Base-by-base conservation (phyloP, 1,140 invertebrate genomes). In the Conopomorpha cramerella region DNA sequence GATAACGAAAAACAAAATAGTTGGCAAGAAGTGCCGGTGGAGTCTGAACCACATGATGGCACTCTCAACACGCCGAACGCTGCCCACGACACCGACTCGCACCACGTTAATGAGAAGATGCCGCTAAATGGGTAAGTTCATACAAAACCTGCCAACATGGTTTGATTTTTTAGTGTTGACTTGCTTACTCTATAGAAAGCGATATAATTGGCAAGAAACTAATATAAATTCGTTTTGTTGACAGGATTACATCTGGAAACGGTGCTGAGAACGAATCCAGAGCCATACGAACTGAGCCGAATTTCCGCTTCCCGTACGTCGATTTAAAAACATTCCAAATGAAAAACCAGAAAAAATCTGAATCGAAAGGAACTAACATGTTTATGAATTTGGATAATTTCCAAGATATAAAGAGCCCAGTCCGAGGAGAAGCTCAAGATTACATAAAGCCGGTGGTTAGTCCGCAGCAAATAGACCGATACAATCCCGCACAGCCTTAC, bases 401-500 rank as follows among this genome's bases (percentile, higher is more conserved):
- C 30, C 53, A 53, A 14, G 62, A 70, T n/a, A 45, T 70, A 12
- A 61, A 56, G 39, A 49, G 68, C 30, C 71, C 71, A 3, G 56
- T 67, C 8, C 50, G 66, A 49, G 71, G 71, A 12, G 73, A 78
- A 56, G 68, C 55, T 12, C 57, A 76, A 51, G 74, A 79, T 34
- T 43, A 59, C 31, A 64, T 56, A 16, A 66, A 56, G 42, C 72
- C 72, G 1, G 37, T 55, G 23, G 46, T 51, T 18, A 43, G 53
- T 18, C 41, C 49, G 17, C 50, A 43, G 17, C 46, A 41, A 12
- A 65, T 72, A 34, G 71, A 76, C 34, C 56, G 71, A 16, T 79
- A 73, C 37, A 79, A 79, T 49, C 72, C 77, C n/a, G 72, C 73
- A 11, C 62, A 76, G 30, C 65, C 73, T 3, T 77, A 79, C 43